These are phyloP conservation scores for Xestia ashworthii DNA, from an alignment of 2,888 invertebrate species.

Conservation along the genomic window DNA sequence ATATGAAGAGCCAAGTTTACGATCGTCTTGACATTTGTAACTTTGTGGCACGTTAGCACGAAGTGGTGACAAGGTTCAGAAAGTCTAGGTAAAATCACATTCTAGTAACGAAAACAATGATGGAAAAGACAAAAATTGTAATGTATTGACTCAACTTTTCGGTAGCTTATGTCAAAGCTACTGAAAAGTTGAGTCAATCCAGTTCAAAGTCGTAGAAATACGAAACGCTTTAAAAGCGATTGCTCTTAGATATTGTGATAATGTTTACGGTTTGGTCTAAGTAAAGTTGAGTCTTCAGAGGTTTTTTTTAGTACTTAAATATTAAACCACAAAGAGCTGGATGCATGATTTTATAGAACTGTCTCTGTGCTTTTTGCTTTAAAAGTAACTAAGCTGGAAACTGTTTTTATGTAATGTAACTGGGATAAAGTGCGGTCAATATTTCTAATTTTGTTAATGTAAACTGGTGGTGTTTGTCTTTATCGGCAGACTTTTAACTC, in stretches of 20 bases:
- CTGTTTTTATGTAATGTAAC: no score
- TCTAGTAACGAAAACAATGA: neutral
- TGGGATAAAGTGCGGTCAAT: no score
- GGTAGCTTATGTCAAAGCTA: neutral
- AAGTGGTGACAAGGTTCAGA: neutral
- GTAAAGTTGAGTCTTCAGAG: neutral
- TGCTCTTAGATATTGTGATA: neutral
- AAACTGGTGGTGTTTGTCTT: neutral
- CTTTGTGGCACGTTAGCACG: neutral
- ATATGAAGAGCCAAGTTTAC: conserved; percentile 47
- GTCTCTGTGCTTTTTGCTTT: neutral
- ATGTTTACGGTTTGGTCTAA: neutral
- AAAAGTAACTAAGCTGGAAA: neutral
- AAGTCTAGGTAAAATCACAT: neutral
- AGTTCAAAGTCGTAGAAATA: neutral
- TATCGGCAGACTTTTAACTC: neutral
- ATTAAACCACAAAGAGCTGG: neutral
- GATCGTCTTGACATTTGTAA: conserved; percentile 25
- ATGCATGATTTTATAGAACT: neutral
- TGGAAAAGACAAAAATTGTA: neutral
- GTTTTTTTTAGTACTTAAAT: neutral
- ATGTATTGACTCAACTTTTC: neutral
- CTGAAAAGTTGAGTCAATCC: neutral
- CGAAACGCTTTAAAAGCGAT: neutral
- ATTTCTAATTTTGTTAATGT: no score